A percentile compares a stretch with the other conserved stretches of the same genome.
Conservation (phyloP, 2,797 vertebrate species). For the Melanotaenia parkinsoni region DNA sequence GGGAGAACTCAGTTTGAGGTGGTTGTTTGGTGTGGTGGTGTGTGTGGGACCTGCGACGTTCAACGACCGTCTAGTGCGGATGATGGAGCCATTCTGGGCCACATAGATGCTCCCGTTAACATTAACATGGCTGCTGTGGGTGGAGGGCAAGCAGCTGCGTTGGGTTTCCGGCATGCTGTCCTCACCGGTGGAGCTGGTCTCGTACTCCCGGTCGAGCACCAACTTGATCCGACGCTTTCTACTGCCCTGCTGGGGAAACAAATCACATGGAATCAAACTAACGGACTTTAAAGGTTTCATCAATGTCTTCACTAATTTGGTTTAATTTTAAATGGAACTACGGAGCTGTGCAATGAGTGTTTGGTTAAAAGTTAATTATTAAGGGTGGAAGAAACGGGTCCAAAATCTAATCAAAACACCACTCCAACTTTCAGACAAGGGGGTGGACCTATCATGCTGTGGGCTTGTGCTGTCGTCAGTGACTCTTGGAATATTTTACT, state of each 20-base stretch:
- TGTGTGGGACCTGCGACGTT: conserved; percentile 38
- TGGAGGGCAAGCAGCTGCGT: conserved; percentile 79
- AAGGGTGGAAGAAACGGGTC: background rate
- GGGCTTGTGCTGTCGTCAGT: background rate
- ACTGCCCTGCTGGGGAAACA: conserved; percentile 67
- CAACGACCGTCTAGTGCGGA: conserved; percentile 89
- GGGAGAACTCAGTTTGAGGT: conserved; percentile 86
- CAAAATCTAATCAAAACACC: background rate
- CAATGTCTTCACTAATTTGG: no score
- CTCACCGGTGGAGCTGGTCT: conserved; percentile 93
- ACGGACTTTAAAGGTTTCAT: background rate
- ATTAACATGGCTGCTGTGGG: conserved; percentile 80
- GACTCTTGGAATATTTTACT: no score
- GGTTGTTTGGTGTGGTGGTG: conserved; percentile 74
- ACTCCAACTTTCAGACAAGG: background rate
- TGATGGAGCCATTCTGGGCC: conserved; percentile 94
- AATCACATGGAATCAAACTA: background rate
- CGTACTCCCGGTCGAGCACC: conserved; percentile 90
- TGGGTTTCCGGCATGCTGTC: conserved; percentile 89
- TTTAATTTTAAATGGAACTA: no score
- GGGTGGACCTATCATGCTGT: background rate
- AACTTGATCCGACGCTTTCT: conserved; percentile 92
- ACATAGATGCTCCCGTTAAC: conserved; percentile 91
- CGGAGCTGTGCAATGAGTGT: no score
- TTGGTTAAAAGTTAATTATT: no score